Conservation (phyloP, 1,140 invertebrate species). For the Delia radicum region DNA sequence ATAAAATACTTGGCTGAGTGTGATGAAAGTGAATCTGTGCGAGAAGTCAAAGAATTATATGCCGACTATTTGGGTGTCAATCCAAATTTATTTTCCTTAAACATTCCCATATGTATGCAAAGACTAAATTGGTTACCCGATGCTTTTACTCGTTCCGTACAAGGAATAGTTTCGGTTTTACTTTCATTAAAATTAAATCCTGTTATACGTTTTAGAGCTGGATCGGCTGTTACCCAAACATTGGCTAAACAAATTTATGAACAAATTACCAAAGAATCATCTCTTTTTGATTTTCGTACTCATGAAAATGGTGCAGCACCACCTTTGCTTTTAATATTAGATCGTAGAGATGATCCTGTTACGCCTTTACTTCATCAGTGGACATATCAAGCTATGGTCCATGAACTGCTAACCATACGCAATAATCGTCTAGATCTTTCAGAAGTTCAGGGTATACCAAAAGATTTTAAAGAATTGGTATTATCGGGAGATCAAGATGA, state of each 20-base stretch:
- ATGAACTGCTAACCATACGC: slow-evolving; percentile 91
- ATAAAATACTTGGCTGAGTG: slow-evolving; percentile 94
- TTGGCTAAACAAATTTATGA: slow-evolving; percentile 85
- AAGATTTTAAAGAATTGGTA: slow-evolving; percentile 91
- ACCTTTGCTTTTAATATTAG: slow-evolving; percentile 83
- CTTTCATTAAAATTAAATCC: slow-evolving; percentile 92
- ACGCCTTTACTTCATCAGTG: slow-evolving; percentile 98
- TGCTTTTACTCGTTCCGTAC: slow-evolving; percentile 73
- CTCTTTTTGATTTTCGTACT: slow-evolving; percentile 82
- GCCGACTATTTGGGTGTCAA: slow-evolving; percentile 92
- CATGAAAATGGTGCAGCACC: slow-evolving; percentile 64
- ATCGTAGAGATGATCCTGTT: slow-evolving; percentile 90
- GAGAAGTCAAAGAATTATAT: slow-evolving; percentile 93
- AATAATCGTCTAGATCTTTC: slow-evolving; percentile 94
- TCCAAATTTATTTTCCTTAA: slow-evolving; percentile 84
- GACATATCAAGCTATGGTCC: slow-evolving; percentile 99
- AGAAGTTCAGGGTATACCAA: slow-evolving; percentile 76
- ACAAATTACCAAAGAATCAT: slow-evolving; percentile 82
- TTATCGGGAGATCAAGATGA: slow-evolving; percentile 95
- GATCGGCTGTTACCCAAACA: slow-evolving; percentile 80
- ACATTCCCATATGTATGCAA: slow-evolving; percentile 65
- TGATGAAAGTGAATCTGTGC: slow-evolving; percentile 95
- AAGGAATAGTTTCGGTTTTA: slow-evolving; percentile 83
- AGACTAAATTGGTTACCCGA: slow-evolving; percentile 74
- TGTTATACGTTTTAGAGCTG: slow-evolving; percentile 87